Evolutionary conservation across 1,140 invertebrate genomes (phyloP).

Genomic region (Ericerus pela): DNA sequence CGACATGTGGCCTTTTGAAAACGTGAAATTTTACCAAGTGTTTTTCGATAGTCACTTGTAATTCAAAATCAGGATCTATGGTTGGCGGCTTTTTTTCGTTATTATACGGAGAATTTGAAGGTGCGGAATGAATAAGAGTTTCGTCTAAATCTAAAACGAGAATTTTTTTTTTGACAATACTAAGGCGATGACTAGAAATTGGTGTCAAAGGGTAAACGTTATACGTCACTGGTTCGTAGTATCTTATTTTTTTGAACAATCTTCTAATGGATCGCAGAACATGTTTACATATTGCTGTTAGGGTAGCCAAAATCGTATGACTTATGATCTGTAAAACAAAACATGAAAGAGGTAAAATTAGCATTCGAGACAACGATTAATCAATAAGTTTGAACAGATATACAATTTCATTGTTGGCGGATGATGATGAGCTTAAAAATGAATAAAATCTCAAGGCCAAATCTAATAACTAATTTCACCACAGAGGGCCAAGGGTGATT

Average conservation of each 20-base stretch:
- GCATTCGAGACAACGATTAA: too few species aligned
- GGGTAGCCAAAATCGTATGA: not conserved
- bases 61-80: not conserved
- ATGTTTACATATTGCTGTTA: not conserved
- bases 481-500: too few species aligned
- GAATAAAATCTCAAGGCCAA: too few species aligned
- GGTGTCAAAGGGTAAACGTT: not conserved
- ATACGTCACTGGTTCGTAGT: slow-evolving; percentile 5
- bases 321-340: not conserved
- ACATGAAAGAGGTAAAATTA: too few species aligned
- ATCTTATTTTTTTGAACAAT: slow-evolving; percentile 4
- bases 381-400: too few species aligned
- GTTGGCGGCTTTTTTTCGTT: not conserved
- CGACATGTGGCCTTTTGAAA: slow-evolving; percentile 1
- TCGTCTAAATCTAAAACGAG: slow-evolving; percentile 5
- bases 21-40: slow-evolving; percentile 1
- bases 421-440: too few species aligned
- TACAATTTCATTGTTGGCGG: too few species aligned
- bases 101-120: not conserved
- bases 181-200: slow-evolving; percentile 2
- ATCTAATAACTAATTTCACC: too few species aligned
- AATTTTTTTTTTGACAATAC: not conserved
- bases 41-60: slow-evolving; percentile 3
- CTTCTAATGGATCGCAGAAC: not conserved
- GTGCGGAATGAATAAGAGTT: slow-evolving; percentile 6